These are phyloP conservation scores for Phanerotoma sp. DNA, from an alignment of 2,888 invertebrate genomes.

Conservation along the genomic window DNA sequence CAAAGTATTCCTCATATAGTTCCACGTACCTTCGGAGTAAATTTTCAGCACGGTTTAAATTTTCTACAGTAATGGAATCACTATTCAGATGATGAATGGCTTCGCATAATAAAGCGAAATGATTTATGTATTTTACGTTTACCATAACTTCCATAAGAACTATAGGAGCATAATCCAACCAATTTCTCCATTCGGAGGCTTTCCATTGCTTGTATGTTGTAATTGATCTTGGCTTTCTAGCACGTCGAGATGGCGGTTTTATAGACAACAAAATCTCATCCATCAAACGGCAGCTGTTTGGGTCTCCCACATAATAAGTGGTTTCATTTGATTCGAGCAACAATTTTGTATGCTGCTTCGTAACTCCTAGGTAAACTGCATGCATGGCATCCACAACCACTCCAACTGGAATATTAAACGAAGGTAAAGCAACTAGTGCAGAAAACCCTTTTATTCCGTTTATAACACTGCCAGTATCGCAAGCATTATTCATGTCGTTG, in stretches of 20 bases:
- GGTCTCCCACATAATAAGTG: constrained; percentile 5
- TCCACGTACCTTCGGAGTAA: too few species aligned
- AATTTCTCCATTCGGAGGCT: constrained; percentile 18
- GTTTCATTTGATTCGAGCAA: background rate
- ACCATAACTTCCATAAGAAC: constrained; percentile 12
- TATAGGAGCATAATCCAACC: constrained; percentile 10
- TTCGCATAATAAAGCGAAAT: constrained; percentile 11
- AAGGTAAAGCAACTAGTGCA: background rate
- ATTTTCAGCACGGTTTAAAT: constrained; percentile 3
- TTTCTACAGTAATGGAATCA: constrained; percentile 9
- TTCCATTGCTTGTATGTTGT: constrained; percentile 19
- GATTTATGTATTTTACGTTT: constrained; percentile 1
- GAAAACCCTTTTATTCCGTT: constrained; percentile 3
- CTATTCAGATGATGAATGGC: too few species aligned
- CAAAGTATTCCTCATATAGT: too few species aligned
- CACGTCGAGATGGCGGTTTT: constrained; percentile 18
- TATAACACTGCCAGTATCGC: background rate
- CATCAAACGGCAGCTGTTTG: constrained; percentile 1
- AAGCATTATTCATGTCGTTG: background rate
- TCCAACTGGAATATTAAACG: constrained; percentile 14
- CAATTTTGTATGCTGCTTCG: too few species aligned
- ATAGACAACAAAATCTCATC: constrained; percentile 15
- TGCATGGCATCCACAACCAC: too few species aligned
- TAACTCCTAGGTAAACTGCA: too few species aligned
- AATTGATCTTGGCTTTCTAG: too few species aligned